Conservation (phyloP, 2,113 vertebrate genomes). For the Callithrix jacchus region DNA sequence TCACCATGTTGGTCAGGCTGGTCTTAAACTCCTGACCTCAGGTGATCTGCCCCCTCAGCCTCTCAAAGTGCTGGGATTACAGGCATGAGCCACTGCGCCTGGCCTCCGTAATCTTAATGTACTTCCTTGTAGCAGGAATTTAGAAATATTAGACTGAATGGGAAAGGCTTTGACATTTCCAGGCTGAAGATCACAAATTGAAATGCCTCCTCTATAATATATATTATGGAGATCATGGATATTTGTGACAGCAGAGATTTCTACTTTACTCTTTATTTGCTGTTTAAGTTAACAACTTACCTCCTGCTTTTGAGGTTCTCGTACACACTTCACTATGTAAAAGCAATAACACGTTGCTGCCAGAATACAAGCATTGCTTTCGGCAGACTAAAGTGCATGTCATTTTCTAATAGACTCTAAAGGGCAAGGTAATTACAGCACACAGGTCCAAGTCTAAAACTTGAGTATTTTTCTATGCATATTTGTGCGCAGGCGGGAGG, state of each 20-base stretch:
- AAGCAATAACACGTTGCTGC: background rate
- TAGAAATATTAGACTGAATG: constrained; percentile 70
- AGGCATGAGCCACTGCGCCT: too few species aligned
- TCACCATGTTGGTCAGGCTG: too few species aligned
- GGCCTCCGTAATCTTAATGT: constrained; percentile 59
- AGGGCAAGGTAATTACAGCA: background rate
- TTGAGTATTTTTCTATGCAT: background rate
- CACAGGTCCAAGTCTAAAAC: background rate
- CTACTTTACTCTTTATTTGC: constrained; percentile 74
- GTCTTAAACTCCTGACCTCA: too few species aligned
- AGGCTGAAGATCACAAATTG: constrained; percentile 66
- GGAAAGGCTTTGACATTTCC: constrained; percentile 63
- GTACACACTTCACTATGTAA: background rate
- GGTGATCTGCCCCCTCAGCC: too few species aligned
- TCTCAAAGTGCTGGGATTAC: too few species aligned
- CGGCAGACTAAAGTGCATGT: background rate
- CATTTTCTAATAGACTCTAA: background rate
- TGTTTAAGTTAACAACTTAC: constrained; percentile 73
- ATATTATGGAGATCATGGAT: background rate
- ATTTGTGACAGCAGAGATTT: constrained; percentile 64
- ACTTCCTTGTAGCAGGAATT: constrained; percentile 67
- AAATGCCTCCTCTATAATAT: constrained; percentile 61
- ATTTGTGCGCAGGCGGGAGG: too few species aligned
- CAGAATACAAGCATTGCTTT: background rate
- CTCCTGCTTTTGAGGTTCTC: constrained; percentile 31